Conservation (phyloP, 1,140 invertebrate species). For the Polyergus mexicanus region DNA sequence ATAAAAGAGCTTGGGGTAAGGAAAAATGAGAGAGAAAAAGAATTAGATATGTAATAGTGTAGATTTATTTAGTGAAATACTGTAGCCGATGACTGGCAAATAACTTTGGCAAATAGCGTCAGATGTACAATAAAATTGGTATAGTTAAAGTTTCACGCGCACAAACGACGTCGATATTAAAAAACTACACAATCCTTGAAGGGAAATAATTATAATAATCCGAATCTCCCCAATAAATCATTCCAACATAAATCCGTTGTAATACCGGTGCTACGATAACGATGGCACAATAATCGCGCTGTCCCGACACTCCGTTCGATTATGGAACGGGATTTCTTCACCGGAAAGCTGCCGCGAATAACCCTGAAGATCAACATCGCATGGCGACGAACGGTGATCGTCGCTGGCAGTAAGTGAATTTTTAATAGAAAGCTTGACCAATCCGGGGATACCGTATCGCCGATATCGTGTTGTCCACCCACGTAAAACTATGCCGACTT, state of each 20-base stretch:
- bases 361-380: slow-evolving; percentile 19
- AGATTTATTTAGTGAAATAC: background rate
- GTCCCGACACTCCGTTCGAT: background rate
- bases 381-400: background rate
- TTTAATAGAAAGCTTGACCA: slow-evolving; percentile 64
- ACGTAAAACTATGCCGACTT: slow-evolving; percentile 60
- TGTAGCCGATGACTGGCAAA: background rate
- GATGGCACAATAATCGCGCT: background rate
- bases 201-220: background rate
- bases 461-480: slow-evolving; percentile 38
- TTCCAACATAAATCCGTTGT: background rate
- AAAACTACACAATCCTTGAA: background rate
- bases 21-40: too few relatives aligned
- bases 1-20: too few relatives aligned
- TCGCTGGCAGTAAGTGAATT: slow-evolving; percentile 48
- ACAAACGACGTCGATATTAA: background rate
- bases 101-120: background rate
- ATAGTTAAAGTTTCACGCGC: background rate
- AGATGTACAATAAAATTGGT: background rate
- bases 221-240: slow-evolving; percentile 23
- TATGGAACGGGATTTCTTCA: slow-evolving; percentile 21
- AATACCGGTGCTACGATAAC: slow-evolving; percentile 4
- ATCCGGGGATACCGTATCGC: slow-evolving; percentile 37
- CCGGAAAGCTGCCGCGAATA: background rate
- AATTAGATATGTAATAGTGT: background rate